Evolutionary conservation across 2,888 invertebrate species (phyloP).

Genomic region (Ditula angustiorana): DNA sequence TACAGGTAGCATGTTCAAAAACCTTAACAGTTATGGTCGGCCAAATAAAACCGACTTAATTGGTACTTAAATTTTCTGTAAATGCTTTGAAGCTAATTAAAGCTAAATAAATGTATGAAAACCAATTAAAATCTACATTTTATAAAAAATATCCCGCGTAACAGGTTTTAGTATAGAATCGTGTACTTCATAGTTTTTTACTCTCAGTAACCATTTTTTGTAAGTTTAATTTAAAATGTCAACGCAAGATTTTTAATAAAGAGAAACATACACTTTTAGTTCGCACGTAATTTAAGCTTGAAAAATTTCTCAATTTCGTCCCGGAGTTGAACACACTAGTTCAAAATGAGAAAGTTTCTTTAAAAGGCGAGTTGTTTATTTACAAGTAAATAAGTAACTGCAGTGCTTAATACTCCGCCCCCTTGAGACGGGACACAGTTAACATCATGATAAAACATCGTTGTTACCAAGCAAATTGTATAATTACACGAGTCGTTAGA

Average conservation of each 20-base stretch:
- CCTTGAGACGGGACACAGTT: not conserved
- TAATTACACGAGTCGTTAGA: slow-evolving; percentile 3
- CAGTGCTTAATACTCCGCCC: slow-evolving; percentile 11
- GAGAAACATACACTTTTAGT: not conserved
- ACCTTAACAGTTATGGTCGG: no score
- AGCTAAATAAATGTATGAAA: no score
- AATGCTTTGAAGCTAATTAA: no score
- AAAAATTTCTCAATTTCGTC: slow-evolving; percentile 13
- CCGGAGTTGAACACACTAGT: slow-evolving; percentile 11
- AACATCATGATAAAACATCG: slow-evolving; percentile 7
- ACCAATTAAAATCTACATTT: no score
- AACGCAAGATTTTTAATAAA: slow-evolving; percentile 4
- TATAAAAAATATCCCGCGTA: no score
- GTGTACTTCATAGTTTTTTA: no score
- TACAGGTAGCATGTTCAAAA: no score
- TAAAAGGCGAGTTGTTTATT: slow-evolving; percentile 32
- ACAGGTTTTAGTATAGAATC: no score
- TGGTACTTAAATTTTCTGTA: no score
- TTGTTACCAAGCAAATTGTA: slow-evolving; percentile 1
- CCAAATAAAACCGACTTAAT: no score
- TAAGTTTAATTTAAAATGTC: not conserved
- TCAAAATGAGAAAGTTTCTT: slow-evolving; percentile 22
- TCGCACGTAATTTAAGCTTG: slow-evolving; percentile 11
- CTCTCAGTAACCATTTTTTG: not conserved
- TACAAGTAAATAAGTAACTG: slow-evolving; percentile 33